phyloP scores from a whole-genome alignment of 37 sponge, comb jelly and placozoan species.

The Cliona cf. orientalis region DNA sequence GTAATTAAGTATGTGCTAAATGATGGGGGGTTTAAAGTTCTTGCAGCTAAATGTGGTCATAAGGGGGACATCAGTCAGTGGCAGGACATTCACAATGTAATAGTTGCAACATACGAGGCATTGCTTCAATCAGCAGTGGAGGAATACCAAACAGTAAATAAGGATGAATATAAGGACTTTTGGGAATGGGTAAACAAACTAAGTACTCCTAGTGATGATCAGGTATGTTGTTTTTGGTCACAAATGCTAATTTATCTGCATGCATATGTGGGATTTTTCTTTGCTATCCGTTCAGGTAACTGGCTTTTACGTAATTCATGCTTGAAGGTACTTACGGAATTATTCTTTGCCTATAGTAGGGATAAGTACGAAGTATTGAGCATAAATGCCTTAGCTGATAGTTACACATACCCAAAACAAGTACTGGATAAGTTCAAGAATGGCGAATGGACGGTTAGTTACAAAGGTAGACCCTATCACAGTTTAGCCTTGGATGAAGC shows the following conservation, averaged over 20 bases:
- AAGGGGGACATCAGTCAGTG: not conserved
- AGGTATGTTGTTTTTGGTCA: conserved; percentile 9
- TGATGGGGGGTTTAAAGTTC: not conserved
- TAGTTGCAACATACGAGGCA: not conserved
- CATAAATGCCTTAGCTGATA: not conserved
- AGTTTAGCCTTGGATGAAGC: conserved; percentile 12
- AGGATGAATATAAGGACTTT: not conserved
- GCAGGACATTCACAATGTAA: not conserved
- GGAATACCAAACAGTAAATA: not conserved
- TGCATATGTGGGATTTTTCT: conserved; percentile 24
- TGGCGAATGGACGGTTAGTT: conserved; percentile 15
- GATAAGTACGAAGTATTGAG: conserved; percentile 3
- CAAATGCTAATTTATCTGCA: not conserved
- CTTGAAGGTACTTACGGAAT: not conserved
- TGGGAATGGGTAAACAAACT: conserved; percentile 12
- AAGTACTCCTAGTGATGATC: not conserved
- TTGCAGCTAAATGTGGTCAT: not conserved
- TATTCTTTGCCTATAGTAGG: not conserved
- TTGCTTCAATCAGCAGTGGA: not conserved
- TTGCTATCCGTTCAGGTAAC: conserved; percentile 25
- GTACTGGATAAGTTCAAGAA: not conserved
- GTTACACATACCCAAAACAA: not conserved
- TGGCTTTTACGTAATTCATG: conserved; percentile 1
- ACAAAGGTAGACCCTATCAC: conserved; percentile 3
- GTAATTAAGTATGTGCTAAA: not conserved